Conservation (phyloP, 1,140 invertebrate species). For the Scylla paramamosain region DNA sequence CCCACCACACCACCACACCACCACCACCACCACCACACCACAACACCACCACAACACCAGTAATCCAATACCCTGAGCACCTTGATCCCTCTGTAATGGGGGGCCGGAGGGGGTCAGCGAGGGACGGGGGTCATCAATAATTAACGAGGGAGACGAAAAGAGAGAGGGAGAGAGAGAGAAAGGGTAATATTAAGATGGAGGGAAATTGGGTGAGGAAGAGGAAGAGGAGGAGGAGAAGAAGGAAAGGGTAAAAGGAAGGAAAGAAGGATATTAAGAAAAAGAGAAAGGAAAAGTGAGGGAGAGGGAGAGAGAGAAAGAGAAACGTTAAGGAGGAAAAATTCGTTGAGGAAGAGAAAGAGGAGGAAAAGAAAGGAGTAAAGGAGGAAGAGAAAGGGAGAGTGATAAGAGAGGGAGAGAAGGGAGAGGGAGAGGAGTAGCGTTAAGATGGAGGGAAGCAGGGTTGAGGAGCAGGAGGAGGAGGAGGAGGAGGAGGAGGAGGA, state of each 20-base stretch:
- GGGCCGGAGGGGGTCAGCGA: neutral
- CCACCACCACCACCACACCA: neutral
- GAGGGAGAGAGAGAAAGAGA: neutral
- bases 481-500: neutral
- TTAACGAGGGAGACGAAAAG: neutral
- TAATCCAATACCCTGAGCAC: conserved; percentile 39
- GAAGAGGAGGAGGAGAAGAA: neutral
- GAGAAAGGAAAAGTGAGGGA: neutral
- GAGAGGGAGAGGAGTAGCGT: neutral
- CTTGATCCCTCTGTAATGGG: conserved; percentile 29
- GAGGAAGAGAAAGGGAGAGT: neutral
- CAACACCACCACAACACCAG: conserved; percentile 38
- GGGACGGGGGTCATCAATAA: conserved; percentile 41
- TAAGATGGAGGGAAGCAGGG: neutral
- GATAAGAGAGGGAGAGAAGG: neutral
- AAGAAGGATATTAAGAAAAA: neutral
- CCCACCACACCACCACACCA: neutral
- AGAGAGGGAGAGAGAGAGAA: neutral
- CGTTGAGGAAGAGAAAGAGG: neutral
- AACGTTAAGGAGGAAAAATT: neutral
- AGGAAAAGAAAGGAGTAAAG: neutral
- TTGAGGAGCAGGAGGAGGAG: neutral
- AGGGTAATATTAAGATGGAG: neutral
- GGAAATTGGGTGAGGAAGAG: neutral
- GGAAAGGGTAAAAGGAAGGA: neutral